Conservation (phyloP, 2,113 vertebrate species). For the Tor tambroides region DNA sequence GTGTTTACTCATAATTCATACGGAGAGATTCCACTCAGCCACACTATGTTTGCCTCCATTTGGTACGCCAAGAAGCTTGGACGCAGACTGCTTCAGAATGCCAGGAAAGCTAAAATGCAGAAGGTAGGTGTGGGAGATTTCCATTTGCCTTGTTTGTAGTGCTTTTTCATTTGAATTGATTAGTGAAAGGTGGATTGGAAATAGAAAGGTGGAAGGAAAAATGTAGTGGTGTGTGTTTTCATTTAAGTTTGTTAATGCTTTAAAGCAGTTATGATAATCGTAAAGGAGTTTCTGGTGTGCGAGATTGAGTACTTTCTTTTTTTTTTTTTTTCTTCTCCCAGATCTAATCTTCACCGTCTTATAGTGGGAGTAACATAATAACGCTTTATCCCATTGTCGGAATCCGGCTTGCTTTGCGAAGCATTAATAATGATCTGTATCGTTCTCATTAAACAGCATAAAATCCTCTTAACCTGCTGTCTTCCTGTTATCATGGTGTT, state of each 20-base stretch:
- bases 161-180: not conserved
- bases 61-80: slow-evolving; percentile 99
- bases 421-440: slow-evolving; percentile 45
- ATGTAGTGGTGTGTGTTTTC: not conserved
- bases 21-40: slow-evolving; percentile 57
- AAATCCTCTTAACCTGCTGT: slow-evolving; percentile 41
- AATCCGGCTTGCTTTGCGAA: slow-evolving; percentile 6
- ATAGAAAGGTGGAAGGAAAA: not conserved
- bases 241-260: not conserved
- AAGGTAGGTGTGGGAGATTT: slow-evolving; percentile 78
- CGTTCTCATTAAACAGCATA: slow-evolving; percentile 47
- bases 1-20: slow-evolving; percentile 61
- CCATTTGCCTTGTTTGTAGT: slow-evolving; percentile 7
- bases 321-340: not conserved
- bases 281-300: not conserved
- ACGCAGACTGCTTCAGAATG: slow-evolving; percentile 92
- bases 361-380: slow-evolving; percentile 32
- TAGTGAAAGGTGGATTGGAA: not conserved
- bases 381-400: slow-evolving; percentile 45
- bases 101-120: slow-evolving; percentile 90
- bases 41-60: slow-evolving; percentile 93
- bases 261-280: not conserved
- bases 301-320: not conserved
- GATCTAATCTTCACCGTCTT: slow-evolving; percentile 11
- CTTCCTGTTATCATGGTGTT: slow-evolving; percentile 13